phyloP scores from a whole-genome alignment of 2,797 vertebrate species.

The Botia almorhae region DNA sequence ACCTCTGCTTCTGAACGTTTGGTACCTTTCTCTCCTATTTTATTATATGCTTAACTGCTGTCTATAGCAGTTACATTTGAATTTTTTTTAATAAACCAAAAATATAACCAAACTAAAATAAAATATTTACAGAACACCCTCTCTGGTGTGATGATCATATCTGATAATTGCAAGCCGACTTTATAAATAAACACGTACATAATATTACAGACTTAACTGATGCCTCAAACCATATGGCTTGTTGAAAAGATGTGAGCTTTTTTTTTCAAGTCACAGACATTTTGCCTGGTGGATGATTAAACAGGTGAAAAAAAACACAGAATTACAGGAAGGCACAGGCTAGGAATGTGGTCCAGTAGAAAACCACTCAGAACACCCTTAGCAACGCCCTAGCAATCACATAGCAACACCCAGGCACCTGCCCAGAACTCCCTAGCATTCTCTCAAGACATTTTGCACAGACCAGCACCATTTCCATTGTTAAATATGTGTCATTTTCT shows the following conservation, averaged over 20 bases:
- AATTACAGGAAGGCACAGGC: too few species aligned
- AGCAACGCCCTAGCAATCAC: not conserved
- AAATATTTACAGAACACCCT: not conserved
- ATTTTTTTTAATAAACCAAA: too few species aligned
- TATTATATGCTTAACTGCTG: not conserved
- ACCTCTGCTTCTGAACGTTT: slow-evolving; percentile 73
- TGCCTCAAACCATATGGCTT: too few species aligned
- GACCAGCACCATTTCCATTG: not conserved
- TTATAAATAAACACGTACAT: too few species aligned
- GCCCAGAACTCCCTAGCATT: not conserved
- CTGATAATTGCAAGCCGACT: too few species aligned
- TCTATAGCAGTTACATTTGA: not conserved
- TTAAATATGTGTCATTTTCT: not conserved
- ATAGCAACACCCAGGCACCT: not conserved
- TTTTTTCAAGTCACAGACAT: too few species aligned
- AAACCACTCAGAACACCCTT: not conserved
- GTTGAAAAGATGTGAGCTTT: too few species aligned
- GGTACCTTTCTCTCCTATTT: not conserved
- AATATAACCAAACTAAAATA: not conserved
- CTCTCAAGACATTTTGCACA: not conserved
- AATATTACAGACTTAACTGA: too few species aligned
- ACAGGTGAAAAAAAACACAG: too few species aligned
- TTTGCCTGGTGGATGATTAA: too few species aligned
- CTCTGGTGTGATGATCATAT: not conserved
- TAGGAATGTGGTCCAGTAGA: not conserved